Conservation (phyloP, 2,888 invertebrate genomes). For the Thumatha senex region DNA sequence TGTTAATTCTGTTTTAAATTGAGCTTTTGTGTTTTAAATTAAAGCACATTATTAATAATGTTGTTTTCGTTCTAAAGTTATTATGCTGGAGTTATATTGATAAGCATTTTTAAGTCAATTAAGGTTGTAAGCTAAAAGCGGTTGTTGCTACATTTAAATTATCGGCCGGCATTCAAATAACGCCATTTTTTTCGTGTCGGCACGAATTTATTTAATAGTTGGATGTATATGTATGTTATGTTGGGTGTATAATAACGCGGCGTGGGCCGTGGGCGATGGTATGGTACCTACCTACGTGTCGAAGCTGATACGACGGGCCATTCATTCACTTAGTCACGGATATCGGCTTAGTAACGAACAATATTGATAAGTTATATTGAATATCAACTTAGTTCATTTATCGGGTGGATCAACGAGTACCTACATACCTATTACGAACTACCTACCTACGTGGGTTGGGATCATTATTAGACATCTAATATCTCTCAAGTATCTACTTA, state of each 20-base stretch:
- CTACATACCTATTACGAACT: too few species aligned
- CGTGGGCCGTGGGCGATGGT: conserved; percentile 67
- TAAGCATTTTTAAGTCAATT: conserved; percentile 84
- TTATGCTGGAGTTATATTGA: conserved; percentile 62
- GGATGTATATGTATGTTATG: conserved; percentile 70
- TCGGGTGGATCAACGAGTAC: conserved; percentile 12
- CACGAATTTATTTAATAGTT: conserved; percentile 80
- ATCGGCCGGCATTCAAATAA: conserved; percentile 83
- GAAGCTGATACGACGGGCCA: conserved; percentile 45
- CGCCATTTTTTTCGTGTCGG: conserved; percentile 82
- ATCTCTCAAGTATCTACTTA: too few species aligned
- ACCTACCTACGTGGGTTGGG: too few species aligned
- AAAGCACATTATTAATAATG: conserved; percentile 45
- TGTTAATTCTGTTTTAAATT: conserved; percentile 34
- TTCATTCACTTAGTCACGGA: conserved; percentile 63
- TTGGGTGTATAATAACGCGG: conserved; percentile 62
- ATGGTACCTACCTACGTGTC: conserved; percentile 38
- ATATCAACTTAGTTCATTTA: conserved; percentile 29
- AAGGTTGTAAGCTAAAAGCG: conserved; percentile 84
- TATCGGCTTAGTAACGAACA: conserved; percentile 49
- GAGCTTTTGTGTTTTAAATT: conserved; percentile 34
- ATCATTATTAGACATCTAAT: too few species aligned
- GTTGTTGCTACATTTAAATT: conserved; percentile 84
- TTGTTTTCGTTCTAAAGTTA: conserved; percentile 39
- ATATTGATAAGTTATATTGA: conserved; percentile 47